Evolutionary conservation across 2,797 vertebrate genomes (phyloP), one percentile per base, ranked within the genome.

Genomic region (Parambassis ranga): DNA sequence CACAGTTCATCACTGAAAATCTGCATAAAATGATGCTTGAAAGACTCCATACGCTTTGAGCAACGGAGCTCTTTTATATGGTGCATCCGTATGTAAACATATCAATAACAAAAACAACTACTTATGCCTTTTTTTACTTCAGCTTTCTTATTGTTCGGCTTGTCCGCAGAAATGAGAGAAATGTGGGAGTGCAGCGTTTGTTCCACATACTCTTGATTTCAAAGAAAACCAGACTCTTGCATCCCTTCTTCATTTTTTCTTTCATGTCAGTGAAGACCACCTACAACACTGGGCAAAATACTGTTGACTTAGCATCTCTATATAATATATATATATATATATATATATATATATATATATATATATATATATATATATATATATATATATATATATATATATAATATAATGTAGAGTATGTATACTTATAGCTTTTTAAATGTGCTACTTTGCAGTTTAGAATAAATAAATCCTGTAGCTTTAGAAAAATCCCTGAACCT

Each of bases 21-120:
- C 87, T 91, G 88, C 87, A 91, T 90, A 90, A 90, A 89, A 87
- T 76, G 79, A 90, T 87, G 80, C 86, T 89, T 82, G 57, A 87
- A 87, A 77, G 74, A 81, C 79, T 84, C 85, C 76, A 85, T 88
- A 75, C 77, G 87, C 90, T 91, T 79, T 88, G 84, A 86, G 84
- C 84, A 44, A 79, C 61, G 10, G 44, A 75, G 66, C 75, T 49
- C 78, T 72, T 86, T 87, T 79, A 77, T 82, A 86, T 64, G 69
- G 65, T 35, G 61, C 79, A 77, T 79, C 43, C 82, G 76, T 79
- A 78, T 74, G 77, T 90, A 91, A 90, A 90, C 89, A 90, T 79
- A 91, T 90, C 89, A 81, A 75, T 87, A 89, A 90, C 87, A 37
- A 81, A 87, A 90, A 90, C 82, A 83, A 89, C 81, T 79, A 78